phyloP scores from a whole-genome alignment of 2,888 invertebrate genomes.

The Apotomis capreana region DNA sequence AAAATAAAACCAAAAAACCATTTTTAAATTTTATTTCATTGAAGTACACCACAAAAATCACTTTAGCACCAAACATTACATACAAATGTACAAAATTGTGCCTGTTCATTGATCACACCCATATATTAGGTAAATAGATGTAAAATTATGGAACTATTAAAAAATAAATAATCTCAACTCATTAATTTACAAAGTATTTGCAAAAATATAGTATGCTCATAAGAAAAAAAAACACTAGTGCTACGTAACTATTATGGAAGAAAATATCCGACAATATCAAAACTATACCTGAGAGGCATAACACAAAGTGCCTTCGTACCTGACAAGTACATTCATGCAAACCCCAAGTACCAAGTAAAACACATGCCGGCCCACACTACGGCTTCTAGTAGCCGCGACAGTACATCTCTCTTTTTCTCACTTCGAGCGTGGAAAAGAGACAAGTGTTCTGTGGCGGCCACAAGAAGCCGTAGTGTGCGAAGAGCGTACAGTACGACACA shows the following conservation, averaged over 20 bases:
- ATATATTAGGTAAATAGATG: slow-evolving; percentile 43
- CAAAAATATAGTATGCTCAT: slow-evolving; percentile 18
- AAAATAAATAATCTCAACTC: slow-evolving; percentile 41
- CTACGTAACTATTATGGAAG: background rate
- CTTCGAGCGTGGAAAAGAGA: too few relatives aligned
- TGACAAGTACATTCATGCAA: too few relatives aligned
- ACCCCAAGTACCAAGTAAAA: too few relatives aligned
- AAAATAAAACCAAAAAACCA: slow-evolving; percentile 23
- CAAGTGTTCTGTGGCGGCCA: too few relatives aligned
- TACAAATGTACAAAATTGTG: slow-evolving; percentile 83
- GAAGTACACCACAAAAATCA: slow-evolving; percentile 75
- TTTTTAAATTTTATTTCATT: slow-evolving; percentile 61
- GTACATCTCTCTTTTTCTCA: too few relatives aligned
- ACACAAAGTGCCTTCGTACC: too few relatives aligned
- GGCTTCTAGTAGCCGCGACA: too few relatives aligned
- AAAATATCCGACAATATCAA: background rate
- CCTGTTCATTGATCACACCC: slow-evolving; percentile 57
- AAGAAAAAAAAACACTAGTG: slow-evolving; percentile 9
- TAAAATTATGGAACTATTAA: slow-evolving; percentile 34
- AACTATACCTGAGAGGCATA: background rate
- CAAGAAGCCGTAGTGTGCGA: too few relatives aligned
- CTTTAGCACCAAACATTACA: slow-evolving; percentile 81
- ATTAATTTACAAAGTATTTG: slow-evolving; percentile 25
- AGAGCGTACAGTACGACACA: too few relatives aligned
- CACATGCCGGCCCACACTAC: too few relatives aligned